These are phyloP conservation scores for Perdita meconis DNA, from an alignment of 2,888 invertebrate genomes.

Conservation along the genomic window DNA sequence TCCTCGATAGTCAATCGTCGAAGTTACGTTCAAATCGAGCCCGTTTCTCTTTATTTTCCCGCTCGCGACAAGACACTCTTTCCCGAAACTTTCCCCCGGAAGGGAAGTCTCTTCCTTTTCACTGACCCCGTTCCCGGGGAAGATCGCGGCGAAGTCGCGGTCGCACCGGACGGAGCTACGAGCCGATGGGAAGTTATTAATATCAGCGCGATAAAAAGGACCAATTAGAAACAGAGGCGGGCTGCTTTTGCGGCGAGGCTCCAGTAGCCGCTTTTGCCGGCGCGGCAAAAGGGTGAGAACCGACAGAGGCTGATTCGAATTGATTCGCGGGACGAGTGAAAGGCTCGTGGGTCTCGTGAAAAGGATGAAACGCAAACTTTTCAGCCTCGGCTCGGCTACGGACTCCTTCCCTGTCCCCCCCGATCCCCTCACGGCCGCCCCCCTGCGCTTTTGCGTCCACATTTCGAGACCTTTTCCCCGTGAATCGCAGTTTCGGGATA, in stretches of 20 bases:
- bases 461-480: slow-evolving; percentile 5
- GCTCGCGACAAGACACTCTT: neutral
- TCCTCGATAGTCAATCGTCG: neutral
- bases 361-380: slow-evolving; percentile 71
- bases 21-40: slow-evolving; percentile 1
- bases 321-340: slow-evolving; percentile 68
- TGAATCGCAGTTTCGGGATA: slow-evolving; percentile 28
- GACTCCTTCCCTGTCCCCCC: slow-evolving; percentile 50
- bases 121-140: neutral
- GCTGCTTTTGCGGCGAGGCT: slow-evolving; percentile 39
- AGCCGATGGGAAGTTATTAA: slow-evolving; percentile 52
- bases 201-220: slow-evolving; percentile 33
- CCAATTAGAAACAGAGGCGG: slow-evolving; percentile 30
- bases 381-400: slow-evolving; percentile 52
- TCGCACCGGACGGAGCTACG: slow-evolving; percentile 2
- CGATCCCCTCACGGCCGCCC: slow-evolving; percentile 6
- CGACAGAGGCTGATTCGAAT: slow-evolving; percentile 64
- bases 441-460: slow-evolving; percentile 6
- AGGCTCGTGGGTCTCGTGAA: slow-evolving; percentile 59
- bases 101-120: neutral
- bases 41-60: neutral
- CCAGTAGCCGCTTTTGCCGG: slow-evolving; percentile 19
- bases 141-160: neutral
- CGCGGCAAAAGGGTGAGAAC: slow-evolving; percentile 28
- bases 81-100: no score